Evolutionary conservation across 1,140 invertebrate species (phyloP), one percentile per base, ranked within the genome.

Genomic region (Sitophilus oryzae): DNA sequence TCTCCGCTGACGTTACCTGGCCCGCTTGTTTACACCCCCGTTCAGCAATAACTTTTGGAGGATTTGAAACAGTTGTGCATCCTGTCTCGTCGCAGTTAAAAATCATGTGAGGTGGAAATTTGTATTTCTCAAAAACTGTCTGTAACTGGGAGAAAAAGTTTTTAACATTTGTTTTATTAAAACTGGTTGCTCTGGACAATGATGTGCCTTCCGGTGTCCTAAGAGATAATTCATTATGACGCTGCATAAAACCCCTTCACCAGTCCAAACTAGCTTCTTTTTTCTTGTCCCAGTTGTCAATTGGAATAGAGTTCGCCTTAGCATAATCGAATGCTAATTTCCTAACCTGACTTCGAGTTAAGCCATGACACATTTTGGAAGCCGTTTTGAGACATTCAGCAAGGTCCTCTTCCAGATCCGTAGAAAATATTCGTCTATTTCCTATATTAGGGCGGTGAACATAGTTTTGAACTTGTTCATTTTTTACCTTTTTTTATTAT

Each of bases 11-110:
- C 14, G 61, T 65, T 4, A 65, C 52, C 51, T 56, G 37, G 6
- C 69, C 70, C 2, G 74, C 64, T 67, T 74, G 69, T 54, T 68
- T 72, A 19, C 48, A 30, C 6, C 64, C 65, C 22, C 44, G 63
- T 30, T 23, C 21, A 10, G 41, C 34, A 2, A 58, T 23, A 16
- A 46, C 44, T 22, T 59, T 51, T 8, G 42, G 44, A 18, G 68
- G 63, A 55, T 64, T 60, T 36, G 69, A 60, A 0, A 74, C 73
- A 19, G 70, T 71, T 19, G 62, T 66, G 20, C 72, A 51, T 15
- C 68, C 70, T 8, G 70, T 73, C 6, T 20, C 41, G 18, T 43
- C 41, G 16, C 14, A 6, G 19, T 43, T 43, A 43, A 43, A 43
- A 18, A 43, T 43, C 41, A 43, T 43, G 16, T 43, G 41, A 16